Conservation (phyloP, 2,113 vertebrate genomes). For the Madoqua kirkii region DNA sequence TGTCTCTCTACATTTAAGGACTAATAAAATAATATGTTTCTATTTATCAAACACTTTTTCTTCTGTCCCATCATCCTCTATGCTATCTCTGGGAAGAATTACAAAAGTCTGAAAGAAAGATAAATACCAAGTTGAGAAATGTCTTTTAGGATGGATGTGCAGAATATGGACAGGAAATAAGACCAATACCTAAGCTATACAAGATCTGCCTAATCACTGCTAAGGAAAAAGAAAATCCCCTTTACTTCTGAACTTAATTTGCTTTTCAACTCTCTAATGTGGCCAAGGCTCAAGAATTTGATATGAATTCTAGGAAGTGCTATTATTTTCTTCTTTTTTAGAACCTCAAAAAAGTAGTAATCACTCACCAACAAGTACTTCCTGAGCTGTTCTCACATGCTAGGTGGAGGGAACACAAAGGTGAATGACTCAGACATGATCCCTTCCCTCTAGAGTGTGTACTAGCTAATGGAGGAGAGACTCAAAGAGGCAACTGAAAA, state of each 20-base stretch:
- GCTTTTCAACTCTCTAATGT: not conserved
- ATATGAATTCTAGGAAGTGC: constrained; percentile 4
- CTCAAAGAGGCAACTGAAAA: not conserved
- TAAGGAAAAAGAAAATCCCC: not conserved
- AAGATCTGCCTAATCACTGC: not conserved
- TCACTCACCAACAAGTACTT: not conserved
- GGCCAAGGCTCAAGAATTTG: not conserved
- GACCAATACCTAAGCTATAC: not conserved
- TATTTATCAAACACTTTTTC: not conserved
- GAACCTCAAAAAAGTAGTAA: not conserved
- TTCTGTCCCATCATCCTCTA: constrained; percentile 7
- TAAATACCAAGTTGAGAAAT: not conserved
- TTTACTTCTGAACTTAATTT: not conserved
- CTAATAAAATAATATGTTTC: not conserved
- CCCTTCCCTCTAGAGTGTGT: not conserved
- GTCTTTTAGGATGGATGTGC: not conserved
- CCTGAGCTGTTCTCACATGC: not conserved
- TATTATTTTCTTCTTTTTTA: not conserved
- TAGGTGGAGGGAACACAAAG: not conserved
- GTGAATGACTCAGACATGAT: not conserved
- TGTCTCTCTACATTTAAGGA: not conserved
- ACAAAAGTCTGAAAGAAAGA: not conserved
- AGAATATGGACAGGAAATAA: not conserved
- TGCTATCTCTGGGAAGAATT: not conserved
- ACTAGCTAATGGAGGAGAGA: not conserved